A percentile compares a stretch with the other conserved stretches of the same genome.
Evolutionary conservation across 2,797 vertebrate species (phyloP).

Genomic region (Amniataba percoides): DNA sequence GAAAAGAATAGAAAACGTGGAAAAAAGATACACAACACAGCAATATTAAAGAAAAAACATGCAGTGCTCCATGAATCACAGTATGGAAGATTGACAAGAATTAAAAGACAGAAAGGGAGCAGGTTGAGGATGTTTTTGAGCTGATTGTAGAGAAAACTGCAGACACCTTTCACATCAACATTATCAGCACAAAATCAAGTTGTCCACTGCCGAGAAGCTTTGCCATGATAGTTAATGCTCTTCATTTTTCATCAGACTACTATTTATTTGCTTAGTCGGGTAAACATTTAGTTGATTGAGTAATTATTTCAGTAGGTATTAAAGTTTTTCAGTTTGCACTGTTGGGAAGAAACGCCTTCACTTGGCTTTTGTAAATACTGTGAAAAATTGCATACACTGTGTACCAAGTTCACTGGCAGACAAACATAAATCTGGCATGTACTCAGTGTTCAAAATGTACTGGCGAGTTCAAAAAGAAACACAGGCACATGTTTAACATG

Average conservation of each 20-base stretch:
- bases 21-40: background rate
- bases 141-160: background rate
- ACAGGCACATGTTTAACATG: background rate
- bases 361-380: background rate
- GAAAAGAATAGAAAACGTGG: background rate
- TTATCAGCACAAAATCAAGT: background rate
- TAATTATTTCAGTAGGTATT: background rate
- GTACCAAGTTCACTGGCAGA: background rate
- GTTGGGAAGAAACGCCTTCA: background rate
- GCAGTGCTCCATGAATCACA: background rate
- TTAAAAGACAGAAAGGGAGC: background rate
- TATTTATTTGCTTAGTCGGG: background rate
- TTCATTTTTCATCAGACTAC: background rate
- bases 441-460: background rate
- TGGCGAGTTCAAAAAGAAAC: background rate
- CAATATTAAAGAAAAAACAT: background rate
- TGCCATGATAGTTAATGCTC: background rate
- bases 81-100: background rate
- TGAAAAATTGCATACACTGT: background rate
- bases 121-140: background rate
- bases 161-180: too few relatives aligned
- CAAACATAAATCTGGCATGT: constrained; percentile 8
- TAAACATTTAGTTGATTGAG: background rate
- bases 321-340: background rate
- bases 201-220: background rate